Conservation (phyloP, 2,888 invertebrate genomes). For the Drosophila atripex region DNA sequence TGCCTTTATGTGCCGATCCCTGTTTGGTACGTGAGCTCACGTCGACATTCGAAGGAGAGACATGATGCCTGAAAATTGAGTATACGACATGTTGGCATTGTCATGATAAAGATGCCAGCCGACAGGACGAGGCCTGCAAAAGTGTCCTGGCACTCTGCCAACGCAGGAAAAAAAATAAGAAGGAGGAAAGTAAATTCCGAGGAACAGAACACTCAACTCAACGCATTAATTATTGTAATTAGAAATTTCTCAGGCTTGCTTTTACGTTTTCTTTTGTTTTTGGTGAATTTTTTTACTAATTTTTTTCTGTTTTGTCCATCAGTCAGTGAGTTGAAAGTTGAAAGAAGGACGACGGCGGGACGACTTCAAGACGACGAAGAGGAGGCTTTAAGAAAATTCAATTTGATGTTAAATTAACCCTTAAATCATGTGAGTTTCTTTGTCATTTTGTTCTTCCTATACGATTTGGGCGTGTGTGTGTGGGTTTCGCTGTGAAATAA, state of each 20-base stretch:
- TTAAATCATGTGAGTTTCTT: slow-evolving; percentile 51
- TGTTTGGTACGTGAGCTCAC: slow-evolving; percentile 67
- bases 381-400: slow-evolving; percentile 44
- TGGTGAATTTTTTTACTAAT: slow-evolving; percentile 4
- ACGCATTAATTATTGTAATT: slow-evolving; percentile 76
- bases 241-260: slow-evolving; percentile 54
- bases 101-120: slow-evolving; percentile 43
- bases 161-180: not conserved
- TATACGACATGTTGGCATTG: slow-evolving; percentile 70
- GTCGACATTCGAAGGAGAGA: slow-evolving; percentile 54
- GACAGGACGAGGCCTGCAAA: slow-evolving; percentile 29
- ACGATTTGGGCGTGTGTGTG: not conserved
- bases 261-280: slow-evolving; percentile 12
- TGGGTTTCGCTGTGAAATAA: not conserved
- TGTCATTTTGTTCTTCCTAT: not conserved
- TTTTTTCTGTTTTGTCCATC: slow-evolving; percentile 30
- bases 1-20: not conserved
- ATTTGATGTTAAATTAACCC: slow-evolving; percentile 67
- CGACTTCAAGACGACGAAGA: not conserved
- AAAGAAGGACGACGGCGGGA: not conserved
- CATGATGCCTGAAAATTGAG: slow-evolving; percentile 63
- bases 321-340: slow-evolving; percentile 10
- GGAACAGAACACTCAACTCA: slow-evolving; percentile 35
- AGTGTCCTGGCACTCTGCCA: slow-evolving; percentile 44
- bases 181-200: slow-evolving; percentile 20